phyloP scores from a whole-genome alignment of 2,888 invertebrate species.

The Petrolisthes manimaculis region DNA sequence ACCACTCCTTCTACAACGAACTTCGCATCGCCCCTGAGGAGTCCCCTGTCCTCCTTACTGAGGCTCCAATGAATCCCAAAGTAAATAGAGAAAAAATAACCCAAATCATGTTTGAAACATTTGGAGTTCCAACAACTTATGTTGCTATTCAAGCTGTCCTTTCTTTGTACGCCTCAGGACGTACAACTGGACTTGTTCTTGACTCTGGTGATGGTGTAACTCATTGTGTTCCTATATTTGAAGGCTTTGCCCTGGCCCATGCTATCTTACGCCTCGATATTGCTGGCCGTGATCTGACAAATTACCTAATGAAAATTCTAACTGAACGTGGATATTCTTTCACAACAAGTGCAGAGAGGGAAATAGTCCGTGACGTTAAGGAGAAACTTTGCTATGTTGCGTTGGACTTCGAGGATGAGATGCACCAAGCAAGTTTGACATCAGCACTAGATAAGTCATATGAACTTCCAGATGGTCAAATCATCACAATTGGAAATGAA shows the following conservation, averaged over 20 bases:
- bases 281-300: conserved; percentile 95
- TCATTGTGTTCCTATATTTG: conserved; percentile 35
- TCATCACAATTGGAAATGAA: conserved; percentile 9
- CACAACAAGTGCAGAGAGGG: conserved; percentile 58
- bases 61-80: conserved; percentile 94
- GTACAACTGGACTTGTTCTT: conserved; percentile 69
- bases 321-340: conserved; percentile 73
- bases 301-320: conserved; percentile 97
- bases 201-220: conserved; percentile 44
- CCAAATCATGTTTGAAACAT: conserved; percentile 83
- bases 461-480: conserved; percentile 12
- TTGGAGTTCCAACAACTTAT: conserved; percentile 73
- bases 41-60: conserved; percentile 78
- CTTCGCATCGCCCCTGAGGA: conserved; percentile 96
- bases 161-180: conserved; percentile 72
- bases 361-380: conserved; percentile 58
- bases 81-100: conserved; percentile 97
- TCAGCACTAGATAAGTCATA: conserved; percentile 8
- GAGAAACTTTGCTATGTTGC: conserved; percentile 60
- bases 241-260: conserved; percentile 36
- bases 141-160: conserved; percentile 74
- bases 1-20: conserved; percentile 76
- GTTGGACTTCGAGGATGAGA: conserved; percentile 55
- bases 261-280: conserved; percentile 79
- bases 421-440: conserved; percentile 81